Percentiles rank a stretch among this genome's conserved stretches.
These are phyloP conservation scores for Micromys minutus DNA, from an alignment of 2,113 vertebrate genomes.

Conservation along the genomic window DNA sequence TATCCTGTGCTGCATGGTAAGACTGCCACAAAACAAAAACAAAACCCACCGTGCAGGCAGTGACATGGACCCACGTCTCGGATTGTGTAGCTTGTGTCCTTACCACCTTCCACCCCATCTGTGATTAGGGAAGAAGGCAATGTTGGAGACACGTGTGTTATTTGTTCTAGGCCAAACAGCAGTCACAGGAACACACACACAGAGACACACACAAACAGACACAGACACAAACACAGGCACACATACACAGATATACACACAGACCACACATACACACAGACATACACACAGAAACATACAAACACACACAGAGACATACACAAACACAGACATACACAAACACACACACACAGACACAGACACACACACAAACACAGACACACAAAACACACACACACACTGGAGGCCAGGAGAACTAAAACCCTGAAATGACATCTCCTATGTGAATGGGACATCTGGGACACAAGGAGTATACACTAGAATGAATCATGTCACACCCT, in stretches of 20 bases:
- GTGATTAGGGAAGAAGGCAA: neutral
- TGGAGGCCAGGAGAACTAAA: neutral
- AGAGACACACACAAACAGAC: no score
- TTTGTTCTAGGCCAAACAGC: neutral
- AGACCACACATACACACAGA: no score
- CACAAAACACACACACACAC: neutral
- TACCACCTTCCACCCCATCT: neutral
- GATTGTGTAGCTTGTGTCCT: neutral
- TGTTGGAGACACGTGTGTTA: neutral
- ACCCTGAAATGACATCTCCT: neutral
- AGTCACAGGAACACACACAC: neutral
- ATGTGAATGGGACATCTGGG: neutral
- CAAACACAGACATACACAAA: no score
- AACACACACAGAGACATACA: no score
- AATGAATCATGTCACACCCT: neutral
- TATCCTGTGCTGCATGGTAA: neutral
- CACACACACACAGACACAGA: no score
- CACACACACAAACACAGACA: no score
- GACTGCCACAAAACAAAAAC: neutral
- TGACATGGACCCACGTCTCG: no score
- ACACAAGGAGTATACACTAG: no score
- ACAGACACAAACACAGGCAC: neutral
- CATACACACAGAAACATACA: no score
- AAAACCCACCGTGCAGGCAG: neutral
- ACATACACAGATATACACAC: no score